Base-by-base conservation (phyloP, 2,113 vertebrate species). In the Sinocyclocheilus grahami region DNA sequence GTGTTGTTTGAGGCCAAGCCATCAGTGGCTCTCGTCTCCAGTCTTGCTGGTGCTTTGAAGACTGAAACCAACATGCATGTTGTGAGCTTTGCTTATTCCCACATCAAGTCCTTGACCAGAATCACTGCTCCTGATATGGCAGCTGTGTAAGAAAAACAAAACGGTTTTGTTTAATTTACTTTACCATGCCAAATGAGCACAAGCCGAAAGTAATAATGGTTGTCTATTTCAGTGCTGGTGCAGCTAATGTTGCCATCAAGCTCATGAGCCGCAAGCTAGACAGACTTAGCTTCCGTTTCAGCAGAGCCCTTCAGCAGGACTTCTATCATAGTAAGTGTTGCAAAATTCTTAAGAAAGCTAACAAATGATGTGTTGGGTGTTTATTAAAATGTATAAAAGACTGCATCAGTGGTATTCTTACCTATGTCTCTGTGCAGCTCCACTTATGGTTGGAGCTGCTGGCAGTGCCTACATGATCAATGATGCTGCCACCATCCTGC, bases 1-100 rank as follows among this genome's bases (percentile, higher is more conserved):
- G 91, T 94, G 27, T 92, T 98, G 82, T 96, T 97, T 85, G 96
- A 97, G 90, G 94, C 95, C 8, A 95, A 86, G 11, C 96, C 96
- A 83, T 80, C 92, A 39, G 88, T 95, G 13, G 90, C 94, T 76
- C 87, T 95, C 22, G 89, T 97, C 78, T 92, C 84, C 27, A 91
- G 89, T 0, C 80, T 97, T 63, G 96, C 95, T 82, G 93, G 92
- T 0, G 91, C 92, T 86, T 88, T 95, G 74, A 92, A 91, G 85
- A 93, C 89, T 51, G 97, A 97, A 82, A 76, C 88, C 51, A 95
- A 93, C 84, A 22, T 96, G 91, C 96, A 97, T 84, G 92, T 98
- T 58, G 93, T 92, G 78, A 97, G 95, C 86, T 97, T 97, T 12
- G 88, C 94, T 22, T 96, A 96, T 82, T 96, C 96, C 80, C 92